Base-by-base conservation (phyloP, 2,113 vertebrate species). In the Melanerpes formicivorus region DNA sequence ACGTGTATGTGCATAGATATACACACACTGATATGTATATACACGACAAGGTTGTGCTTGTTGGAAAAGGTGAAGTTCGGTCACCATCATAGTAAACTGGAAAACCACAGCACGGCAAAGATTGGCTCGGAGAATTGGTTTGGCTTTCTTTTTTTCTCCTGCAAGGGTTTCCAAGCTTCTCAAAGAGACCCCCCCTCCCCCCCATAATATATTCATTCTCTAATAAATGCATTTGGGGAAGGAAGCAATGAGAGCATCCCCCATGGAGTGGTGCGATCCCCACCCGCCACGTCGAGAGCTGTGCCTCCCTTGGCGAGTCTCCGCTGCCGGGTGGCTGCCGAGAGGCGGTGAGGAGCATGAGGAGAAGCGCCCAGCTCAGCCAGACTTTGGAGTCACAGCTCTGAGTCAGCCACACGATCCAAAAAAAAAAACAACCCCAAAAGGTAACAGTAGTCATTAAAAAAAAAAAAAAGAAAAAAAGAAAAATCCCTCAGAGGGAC, bases 81-180 rank as follows among this genome's bases (percentile, higher is more conserved):
- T 96, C 96, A 97, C 95, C 94, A 95, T 97, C 97, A 98, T 96
- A 97, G 95, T 96, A 97, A 94, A 96, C 95, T 97, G 96, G 96
- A 96, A 98, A 98, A 96, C 83, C 90, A 72, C 4, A 0, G 50
- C 62, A 84, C 72, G 78, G 94, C 90, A 97, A 95, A 95, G 95
- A 95, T 86, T 93, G 91, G 80, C 87, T 89, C 3, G 2, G 86
- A 97, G 90, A 93, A 95, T 95, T 40, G 40, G 40, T 40, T 40
- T 40, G 40, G 40, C 10, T 40, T 40, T 40, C 11, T 40, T 11
- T 40, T 93, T 87, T 93, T 87, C 75, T 94, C 89, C 91, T 87
- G 93, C 80, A 91, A 44, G 90, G 84, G 90, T 95, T 64, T 76
- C 93, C 94, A 78, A 85, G 91, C 95, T 93, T 94, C 83, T 80